Percentiles rank a stretch among this genome's conserved stretches.
Evolutionary conservation across 2,888 invertebrate species (phyloP).

Genomic region (Brassicogethes aeneus): DNA sequence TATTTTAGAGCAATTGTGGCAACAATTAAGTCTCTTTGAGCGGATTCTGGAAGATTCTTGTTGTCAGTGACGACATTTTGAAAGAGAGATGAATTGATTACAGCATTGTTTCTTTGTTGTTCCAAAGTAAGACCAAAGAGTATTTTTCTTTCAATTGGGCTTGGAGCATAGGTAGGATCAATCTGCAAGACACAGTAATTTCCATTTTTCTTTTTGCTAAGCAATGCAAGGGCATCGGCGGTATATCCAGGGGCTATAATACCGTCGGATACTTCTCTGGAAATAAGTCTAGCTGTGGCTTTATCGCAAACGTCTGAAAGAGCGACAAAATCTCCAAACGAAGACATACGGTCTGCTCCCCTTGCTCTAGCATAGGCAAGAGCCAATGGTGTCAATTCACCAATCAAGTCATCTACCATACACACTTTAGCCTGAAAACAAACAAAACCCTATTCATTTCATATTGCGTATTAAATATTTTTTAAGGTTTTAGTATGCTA

Average conservation of each 20-base stretch:
- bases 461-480: constrained; percentile 1
- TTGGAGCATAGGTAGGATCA: constrained; percentile 77
- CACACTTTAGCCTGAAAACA: constrained; percentile 69
- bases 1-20: constrained; percentile 96
- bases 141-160: constrained; percentile 69
- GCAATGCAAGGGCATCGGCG: constrained; percentile 69
- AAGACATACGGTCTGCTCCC: constrained; percentile 98
- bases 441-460: not conserved
- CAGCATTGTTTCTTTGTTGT: constrained; percentile 82
- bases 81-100: constrained; percentile 70
- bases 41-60: constrained; percentile 59
- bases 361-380: constrained; percentile 91
- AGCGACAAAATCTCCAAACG: constrained; percentile 96
- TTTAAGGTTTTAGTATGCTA: constrained; percentile 1
- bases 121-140: constrained; percentile 79
- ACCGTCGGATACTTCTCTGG: constrained; percentile 95
- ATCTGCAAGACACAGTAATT: constrained; percentile 87
- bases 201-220: constrained; percentile 93
- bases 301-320: constrained; percentile 87
- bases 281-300: constrained; percentile 84
- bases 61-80: constrained; percentile 69
- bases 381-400: constrained; percentile 70
- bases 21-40: constrained; percentile 83
- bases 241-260: constrained; percentile 91
- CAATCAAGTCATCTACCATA: constrained; percentile 81